Percentiles rank a stretch among this genome's conserved stretches.
Evolutionary conservation across 1,140 invertebrate species (phyloP).

Genomic region (Mylabris phalerata): DNA sequence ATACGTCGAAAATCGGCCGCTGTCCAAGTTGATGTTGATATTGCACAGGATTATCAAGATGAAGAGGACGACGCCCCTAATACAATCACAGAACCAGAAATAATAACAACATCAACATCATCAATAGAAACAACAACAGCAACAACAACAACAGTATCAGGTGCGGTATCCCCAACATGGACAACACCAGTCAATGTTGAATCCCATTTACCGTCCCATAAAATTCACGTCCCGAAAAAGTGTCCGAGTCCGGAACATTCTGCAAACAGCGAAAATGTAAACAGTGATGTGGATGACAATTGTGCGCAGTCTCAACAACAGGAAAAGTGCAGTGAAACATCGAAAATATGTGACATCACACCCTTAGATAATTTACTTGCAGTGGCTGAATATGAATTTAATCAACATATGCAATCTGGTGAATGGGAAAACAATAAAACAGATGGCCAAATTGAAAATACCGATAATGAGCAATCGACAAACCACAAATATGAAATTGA

Average conservation of each 20-base stretch:
- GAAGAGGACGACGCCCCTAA: constrained; percentile 1
- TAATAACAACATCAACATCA: no score
- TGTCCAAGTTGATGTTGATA: constrained; percentile 29
- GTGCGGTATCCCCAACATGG: constrained; percentile 30
- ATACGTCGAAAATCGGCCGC: constrained; percentile 29
- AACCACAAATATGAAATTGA: constrained; percentile 1
- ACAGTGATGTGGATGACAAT: constrained; percentile 28
- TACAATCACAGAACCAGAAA: no score
- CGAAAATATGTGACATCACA: constrained; percentile 40
- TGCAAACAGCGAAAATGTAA: constrained; percentile 26
- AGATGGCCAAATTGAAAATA: neutral
- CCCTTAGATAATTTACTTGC: constrained; percentile 52
- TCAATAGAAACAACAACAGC: neutral
- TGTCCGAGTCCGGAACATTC: constrained; percentile 20
- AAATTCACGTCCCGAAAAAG: constrained; percentile 46
- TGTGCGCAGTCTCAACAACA: constrained; percentile 22
- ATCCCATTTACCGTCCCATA: constrained; percentile 51
- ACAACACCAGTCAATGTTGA: constrained; percentile 47
- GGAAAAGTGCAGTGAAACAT: constrained; percentile 34
- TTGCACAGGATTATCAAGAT: constrained; percentile 13
- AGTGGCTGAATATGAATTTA: constrained; percentile 51
- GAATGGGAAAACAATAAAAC: constrained; percentile 27
- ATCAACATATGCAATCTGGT: constrained; percentile 40
- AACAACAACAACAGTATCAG: no score
- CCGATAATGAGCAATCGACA: neutral